Percentiles rank a stretch among this genome's conserved stretches.
Evolutionary conservation across 2,113 vertebrate genomes (phyloP).

Genomic region (Apaloderma vittatum): DNA sequence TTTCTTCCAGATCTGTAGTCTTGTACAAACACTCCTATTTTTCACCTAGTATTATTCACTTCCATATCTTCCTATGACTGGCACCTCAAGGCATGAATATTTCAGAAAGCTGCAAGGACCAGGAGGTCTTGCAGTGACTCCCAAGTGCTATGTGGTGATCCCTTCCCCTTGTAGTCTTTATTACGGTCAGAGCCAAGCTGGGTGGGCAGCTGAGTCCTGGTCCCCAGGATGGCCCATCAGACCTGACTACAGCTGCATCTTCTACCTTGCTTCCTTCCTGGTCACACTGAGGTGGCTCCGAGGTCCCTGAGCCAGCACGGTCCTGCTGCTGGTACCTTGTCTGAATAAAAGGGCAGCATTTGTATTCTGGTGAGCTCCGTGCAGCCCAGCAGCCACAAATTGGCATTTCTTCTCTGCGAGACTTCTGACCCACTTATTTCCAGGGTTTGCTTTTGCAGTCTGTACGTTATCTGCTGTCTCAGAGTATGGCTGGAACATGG

Average conservation of each 20-base stretch:
- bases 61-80: neutral
- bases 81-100: neutral
- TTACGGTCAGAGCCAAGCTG: neutral
- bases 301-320: neutral
- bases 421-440: slow-evolving; percentile 26
- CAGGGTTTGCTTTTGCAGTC: neutral
- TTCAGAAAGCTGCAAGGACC: neutral
- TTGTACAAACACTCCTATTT: neutral
- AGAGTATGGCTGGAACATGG: neutral
- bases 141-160: neutral
- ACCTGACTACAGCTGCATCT: neutral
- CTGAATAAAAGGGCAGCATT: slow-evolving; percentile 6
- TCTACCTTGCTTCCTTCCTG: neutral
- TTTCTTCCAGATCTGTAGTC: neutral
- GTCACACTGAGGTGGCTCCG: fast-evolving
- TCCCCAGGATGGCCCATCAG: neutral
- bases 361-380: neutral
- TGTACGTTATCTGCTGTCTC: neutral
- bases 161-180: fast-evolving
- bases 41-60: neutral
- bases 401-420: neutral
- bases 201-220: neutral
- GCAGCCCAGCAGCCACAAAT: neutral
- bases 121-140: neutral
- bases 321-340: neutral